Percentiles rank a stretch among this genome's conserved stretches.
Conservation (phyloP, 1,140 invertebrate species). For the Luehdorfia chinensis region DNA sequence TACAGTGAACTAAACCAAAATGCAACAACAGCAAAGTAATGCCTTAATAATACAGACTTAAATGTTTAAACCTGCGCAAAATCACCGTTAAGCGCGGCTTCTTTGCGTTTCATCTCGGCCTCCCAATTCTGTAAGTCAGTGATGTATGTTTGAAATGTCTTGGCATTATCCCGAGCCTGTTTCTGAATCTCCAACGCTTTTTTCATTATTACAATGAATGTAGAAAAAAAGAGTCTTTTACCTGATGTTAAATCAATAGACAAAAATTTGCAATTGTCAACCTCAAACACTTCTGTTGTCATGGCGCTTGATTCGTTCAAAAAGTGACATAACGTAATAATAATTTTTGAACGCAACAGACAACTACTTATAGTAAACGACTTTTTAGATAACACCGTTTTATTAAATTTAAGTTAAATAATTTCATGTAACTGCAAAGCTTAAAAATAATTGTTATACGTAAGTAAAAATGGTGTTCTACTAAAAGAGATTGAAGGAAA, state of each 20-base stretch:
- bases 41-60: background rate
- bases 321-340: slow-evolving; percentile 2
- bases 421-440: too few species aligned
- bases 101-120: slow-evolving; percentile 89
- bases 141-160: slow-evolving; percentile 84
- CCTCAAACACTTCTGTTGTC: slow-evolving; percentile 31
- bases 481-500: too few species aligned
- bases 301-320: slow-evolving; percentile 26
- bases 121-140: slow-evolving; percentile 91
- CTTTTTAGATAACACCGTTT: too few species aligned
- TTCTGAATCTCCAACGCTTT: slow-evolving; percentile 79
- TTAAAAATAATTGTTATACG: too few species aligned
- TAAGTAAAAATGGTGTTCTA: too few species aligned
- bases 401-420: too few species aligned
- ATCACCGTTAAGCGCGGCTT: slow-evolving; percentile 78
- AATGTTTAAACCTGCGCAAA: slow-evolving; percentile 61
- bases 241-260: slow-evolving; percentile 53
- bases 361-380: too few species aligned
- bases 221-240: slow-evolving; percentile 38
- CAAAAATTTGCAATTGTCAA: slow-evolving; percentile 18
- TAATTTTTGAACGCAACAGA: background rate
- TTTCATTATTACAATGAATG: slow-evolving; percentile 50
- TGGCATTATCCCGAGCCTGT: slow-evolving; percentile 84
- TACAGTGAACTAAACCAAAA: slow-evolving; percentile 1
- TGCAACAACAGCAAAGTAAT: background rate